These are phyloP conservation scores for Acrocyrtus sp. DNA, from an alignment of 2,888 invertebrate genomes.

Conservation along the genomic window DNA sequence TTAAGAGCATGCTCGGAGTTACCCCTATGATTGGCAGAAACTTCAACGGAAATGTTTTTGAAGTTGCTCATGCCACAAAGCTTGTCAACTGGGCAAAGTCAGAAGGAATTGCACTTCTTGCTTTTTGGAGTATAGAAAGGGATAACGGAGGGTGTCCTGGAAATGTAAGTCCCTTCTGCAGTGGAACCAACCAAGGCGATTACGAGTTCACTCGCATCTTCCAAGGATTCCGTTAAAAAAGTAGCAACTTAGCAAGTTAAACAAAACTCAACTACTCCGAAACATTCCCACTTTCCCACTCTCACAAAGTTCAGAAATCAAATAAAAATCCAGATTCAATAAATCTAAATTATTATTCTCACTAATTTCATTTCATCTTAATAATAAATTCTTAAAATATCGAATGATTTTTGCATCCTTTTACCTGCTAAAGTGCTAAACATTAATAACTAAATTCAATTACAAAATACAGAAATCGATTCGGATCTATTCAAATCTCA, in stretches of 20 bases:
- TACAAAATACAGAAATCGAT: too few species aligned
- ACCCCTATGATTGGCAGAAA: constrained; percentile 62
- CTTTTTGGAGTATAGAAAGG: constrained; percentile 60
- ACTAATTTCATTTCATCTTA: too few species aligned
- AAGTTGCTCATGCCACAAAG: constrained; percentile 46
- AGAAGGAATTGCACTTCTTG: constrained; percentile 55
- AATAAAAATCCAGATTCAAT: too few species aligned
- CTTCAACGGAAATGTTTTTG: constrained; percentile 56
- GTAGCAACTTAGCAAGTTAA: not conserved
- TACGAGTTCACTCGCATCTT: constrained; percentile 59
- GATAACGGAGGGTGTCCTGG: constrained; percentile 59
- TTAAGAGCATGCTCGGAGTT: constrained; percentile 58
- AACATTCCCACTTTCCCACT: too few species aligned
- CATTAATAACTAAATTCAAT: too few species aligned
- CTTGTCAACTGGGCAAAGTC: constrained; percentile 57
- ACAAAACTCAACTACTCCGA: not conserved
- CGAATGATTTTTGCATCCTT: too few species aligned
- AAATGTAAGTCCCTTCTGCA: constrained; percentile 50
- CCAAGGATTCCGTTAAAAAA: constrained; percentile 32
- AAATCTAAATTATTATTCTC: too few species aligned
- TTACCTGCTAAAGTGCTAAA: too few species aligned
- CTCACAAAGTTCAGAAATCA: too few species aligned
- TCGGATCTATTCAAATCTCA: too few species aligned
- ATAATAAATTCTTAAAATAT: too few species aligned
- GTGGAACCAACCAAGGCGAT: constrained; percentile 48